Base-by-base conservation (phyloP, 2,888 invertebrate species). In the Crossocerus cetratus region DNA sequence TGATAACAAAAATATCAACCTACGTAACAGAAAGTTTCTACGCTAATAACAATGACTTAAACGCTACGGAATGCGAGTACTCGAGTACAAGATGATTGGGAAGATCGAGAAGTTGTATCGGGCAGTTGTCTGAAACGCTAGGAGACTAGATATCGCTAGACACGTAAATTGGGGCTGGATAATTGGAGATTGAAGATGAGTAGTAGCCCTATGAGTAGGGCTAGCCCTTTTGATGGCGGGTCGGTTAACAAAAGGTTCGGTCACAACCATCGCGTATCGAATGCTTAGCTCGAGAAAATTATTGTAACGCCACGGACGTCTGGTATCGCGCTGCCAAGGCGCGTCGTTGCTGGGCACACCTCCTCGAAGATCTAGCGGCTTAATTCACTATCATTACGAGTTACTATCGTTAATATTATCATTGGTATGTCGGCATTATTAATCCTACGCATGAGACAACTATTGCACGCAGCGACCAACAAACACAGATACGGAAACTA, bases 251-350 rank as follows among this genome's bases (percentile, higher is more conserved):
- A 65, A 81, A 72, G 58, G 58, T 74, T 68, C 74, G 69, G 60
- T 77, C 72, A 74, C 69, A 69, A 74, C 69, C 71, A 49, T 43
- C 54, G 77, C 70, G 71, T 76, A 72, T 80, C 73, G 72, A 64
- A 64, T 61, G 53, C 67, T 61, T 67, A 77, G 58, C 56, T 56
- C 60, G 58, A 79, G 77, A 79, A 73, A 76, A 77, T 86, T 85
- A 85, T 86, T 85, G 81, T 86, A 81, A 84, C 76, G 78, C 76
- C 82, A 84, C 78, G 84, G 83, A 86, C 84, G 83, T 84, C 77
- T 77, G 73, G 65, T 70, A 58, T 78, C 72, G 81, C 79, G 72
- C 16, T 65, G 32, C 21, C 45, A 32, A 32, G 18, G 60, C 76
- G 73, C 73, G 45, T 80, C 81, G 81, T 80, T 80, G 80, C 81